Percentiles rank a stretch among this genome's conserved stretches.
phyloP scores from a whole-genome alignment of 1,140 invertebrate genomes.

The Aphelinus atriplicis region DNA sequence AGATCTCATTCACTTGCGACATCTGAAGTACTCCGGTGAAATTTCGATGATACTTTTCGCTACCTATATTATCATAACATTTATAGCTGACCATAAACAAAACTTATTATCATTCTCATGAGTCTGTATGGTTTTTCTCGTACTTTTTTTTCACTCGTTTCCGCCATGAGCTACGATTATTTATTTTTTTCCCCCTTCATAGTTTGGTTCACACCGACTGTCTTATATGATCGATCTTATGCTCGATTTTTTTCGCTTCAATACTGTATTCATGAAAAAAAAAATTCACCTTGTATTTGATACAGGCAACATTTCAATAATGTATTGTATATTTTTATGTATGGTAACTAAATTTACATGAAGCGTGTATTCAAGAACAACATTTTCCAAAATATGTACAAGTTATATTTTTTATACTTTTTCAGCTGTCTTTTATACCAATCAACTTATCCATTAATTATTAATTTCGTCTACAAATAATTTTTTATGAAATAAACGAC shows the following conservation, averaged over 20 bases:
- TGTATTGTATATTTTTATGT: slow-evolving; percentile 16
- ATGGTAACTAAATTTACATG: slow-evolving; percentile 1
- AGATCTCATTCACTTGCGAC: slow-evolving; percentile 26
- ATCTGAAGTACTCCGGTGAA: slow-evolving; percentile 30
- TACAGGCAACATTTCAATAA: not conserved
- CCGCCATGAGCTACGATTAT: not conserved
- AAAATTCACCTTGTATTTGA: slow-evolving; percentile 14
- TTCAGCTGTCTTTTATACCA: slow-evolving; percentile 14
- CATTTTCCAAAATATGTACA: not conserved
- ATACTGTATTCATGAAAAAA: slow-evolving; percentile 2
- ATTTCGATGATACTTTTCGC: slow-evolving; percentile 28
- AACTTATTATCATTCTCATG: not conserved
- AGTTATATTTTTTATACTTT: slow-evolving; percentile 28
- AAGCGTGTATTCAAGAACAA: slow-evolving; percentile 5
- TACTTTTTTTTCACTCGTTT: not conserved
- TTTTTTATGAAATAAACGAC: slow-evolving; percentile 33
- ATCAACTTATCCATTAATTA: slow-evolving; percentile 11
- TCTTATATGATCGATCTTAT: not conserved
- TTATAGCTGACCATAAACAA: too few relatives aligned
- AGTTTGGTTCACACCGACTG: not conserved
- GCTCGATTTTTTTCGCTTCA: not conserved
- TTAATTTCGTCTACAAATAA: slow-evolving; percentile 26
- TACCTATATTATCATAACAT: not conserved
- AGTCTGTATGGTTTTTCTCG: not conserved
- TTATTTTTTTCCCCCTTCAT: not conserved